Conservation (phyloP, 53 echinoderm and acorn worm genomes). For the Echinarachnius parma region DNA sequence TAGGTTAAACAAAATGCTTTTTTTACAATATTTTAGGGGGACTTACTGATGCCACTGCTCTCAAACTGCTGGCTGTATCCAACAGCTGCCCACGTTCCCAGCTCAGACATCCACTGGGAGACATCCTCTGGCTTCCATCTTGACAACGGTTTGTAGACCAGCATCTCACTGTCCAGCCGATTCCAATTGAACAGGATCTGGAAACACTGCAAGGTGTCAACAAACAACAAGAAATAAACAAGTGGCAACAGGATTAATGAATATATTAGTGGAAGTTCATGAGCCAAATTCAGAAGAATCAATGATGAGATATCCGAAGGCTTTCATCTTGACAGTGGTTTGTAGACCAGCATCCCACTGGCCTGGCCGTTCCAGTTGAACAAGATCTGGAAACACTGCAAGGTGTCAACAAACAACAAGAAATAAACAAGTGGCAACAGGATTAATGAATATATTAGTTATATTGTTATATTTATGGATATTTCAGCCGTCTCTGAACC, state of each 20-base stretch:
- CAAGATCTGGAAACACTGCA: conserved; percentile 70
- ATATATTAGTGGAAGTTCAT: too few relatives aligned
- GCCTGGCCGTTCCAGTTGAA: conserved; percentile 79
- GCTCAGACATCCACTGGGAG: conserved; percentile 73
- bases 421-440: too few relatives aligned
- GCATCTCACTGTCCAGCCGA: conserved; percentile 66
- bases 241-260: too few relatives aligned
- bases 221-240: too few relatives aligned
- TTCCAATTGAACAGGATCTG: conserved; percentile 84
- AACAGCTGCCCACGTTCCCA: conserved; percentile 84
- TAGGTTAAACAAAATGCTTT: too few relatives aligned
- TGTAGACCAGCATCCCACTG: conserved; percentile 75
- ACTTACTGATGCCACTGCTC: conserved; percentile 79
- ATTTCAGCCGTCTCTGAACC: too few relatives aligned
- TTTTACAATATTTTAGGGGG: too few relatives aligned
- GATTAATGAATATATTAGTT: too few relatives aligned
- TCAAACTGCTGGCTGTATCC: conserved; percentile 74
- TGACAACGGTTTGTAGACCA: conserved; percentile 81
- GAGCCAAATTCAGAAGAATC: too few relatives aligned
- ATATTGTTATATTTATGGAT: too few relatives aligned
- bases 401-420: too few relatives aligned
- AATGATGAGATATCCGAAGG: conserved; percentile 76
- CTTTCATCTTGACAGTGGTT: conserved; percentile 80
- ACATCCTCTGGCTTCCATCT: conserved; percentile 84
- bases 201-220: conserved; percentile 63